Evolutionary conservation across 2,113 vertebrate species (phyloP).

Genomic region (Phalacrocorax carbo): DNA sequence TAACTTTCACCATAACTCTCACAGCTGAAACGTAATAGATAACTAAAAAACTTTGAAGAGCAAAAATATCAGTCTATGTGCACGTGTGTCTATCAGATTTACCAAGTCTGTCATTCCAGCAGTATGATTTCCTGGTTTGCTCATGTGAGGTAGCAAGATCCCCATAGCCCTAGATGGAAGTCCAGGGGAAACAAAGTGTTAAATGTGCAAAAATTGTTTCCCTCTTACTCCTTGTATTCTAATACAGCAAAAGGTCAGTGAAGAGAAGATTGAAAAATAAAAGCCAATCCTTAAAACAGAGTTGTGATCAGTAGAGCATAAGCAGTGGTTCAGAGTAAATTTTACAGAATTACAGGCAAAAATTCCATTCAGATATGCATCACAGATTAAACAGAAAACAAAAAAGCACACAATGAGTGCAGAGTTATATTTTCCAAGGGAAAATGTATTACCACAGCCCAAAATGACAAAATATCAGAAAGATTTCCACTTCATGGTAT

Average conservation of each 20-base stretch:
- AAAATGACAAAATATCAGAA: slow-evolving; percentile 60
- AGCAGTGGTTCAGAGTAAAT: slow-evolving; percentile 42
- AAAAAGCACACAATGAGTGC: not conserved
- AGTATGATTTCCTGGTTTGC: not conserved
- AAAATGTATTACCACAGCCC: slow-evolving; percentile 50
- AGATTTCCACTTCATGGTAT: slow-evolving; percentile 60
- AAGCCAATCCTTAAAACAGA: slow-evolving; percentile 27
- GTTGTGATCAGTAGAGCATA: slow-evolving; percentile 65
- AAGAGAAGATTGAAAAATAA: slow-evolving; percentile 58
- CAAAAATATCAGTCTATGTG: not conserved
- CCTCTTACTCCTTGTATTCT: not conserved
- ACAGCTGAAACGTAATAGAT: not conserved
- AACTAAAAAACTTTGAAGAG: not conserved
- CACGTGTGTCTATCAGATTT: not conserved
- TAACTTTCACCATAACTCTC: not conserved
- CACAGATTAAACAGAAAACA: slow-evolving; percentile 66
- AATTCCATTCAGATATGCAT: slow-evolving; percentile 65
- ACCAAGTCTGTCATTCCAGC: not conserved
- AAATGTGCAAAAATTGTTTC: not conserved
- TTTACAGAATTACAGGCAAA: slow-evolving; percentile 58
- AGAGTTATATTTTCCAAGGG: slow-evolving; percentile 20
- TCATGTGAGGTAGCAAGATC: not conserved
- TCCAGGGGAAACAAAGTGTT: slow-evolving; percentile 22
- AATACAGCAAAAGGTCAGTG: not conserved
- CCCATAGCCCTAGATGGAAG: not conserved